These are phyloP conservation scores for Peribatodes rhomboidaria DNA, from an alignment of 2,888 invertebrate genomes.

Conservation along the genomic window DNA sequence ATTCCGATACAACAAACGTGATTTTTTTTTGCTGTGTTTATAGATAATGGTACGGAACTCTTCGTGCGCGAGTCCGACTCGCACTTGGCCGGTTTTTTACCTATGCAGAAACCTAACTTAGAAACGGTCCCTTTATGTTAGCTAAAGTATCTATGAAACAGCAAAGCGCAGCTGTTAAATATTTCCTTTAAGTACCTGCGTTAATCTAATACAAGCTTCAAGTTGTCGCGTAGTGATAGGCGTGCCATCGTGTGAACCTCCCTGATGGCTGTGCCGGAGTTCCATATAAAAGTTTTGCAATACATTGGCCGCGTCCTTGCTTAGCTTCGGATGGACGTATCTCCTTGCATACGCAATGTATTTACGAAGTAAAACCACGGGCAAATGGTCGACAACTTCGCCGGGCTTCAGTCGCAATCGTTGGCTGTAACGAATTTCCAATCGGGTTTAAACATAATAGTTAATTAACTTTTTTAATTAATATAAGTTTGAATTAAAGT, in stretches of 20 bases:
- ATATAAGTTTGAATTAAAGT: too few species aligned
- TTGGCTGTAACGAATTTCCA: constrained; percentile 83
- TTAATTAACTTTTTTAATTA: too few species aligned
- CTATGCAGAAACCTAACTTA: too few species aligned
- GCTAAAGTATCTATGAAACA: too few species aligned
- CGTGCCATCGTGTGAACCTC: constrained; percentile 87
- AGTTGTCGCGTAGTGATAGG: constrained; percentile 96
- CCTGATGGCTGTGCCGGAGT: constrained; percentile 89
- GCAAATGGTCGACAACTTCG: constrained; percentile 90
- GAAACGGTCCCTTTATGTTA: too few species aligned
- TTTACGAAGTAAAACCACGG: constrained; percentile 92
- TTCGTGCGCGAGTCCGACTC: too few species aligned
- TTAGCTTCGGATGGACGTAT: constrained; percentile 93
- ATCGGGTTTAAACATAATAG: too few species aligned
- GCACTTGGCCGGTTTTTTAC: too few species aligned
- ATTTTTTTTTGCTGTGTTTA: too few species aligned
- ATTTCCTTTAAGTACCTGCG: constrained; percentile 88
- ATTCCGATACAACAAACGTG: too few species aligned
- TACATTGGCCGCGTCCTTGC: constrained; percentile 89
- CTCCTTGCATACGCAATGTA: constrained; percentile 96
- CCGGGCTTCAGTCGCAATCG: constrained; percentile 86
- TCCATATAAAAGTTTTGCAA: constrained; percentile 93
- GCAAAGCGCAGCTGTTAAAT: too few species aligned
- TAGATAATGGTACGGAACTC: too few species aligned
- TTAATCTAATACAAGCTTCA: constrained; percentile 94